These are phyloP conservation scores for Timema podura DNA, from an alignment of 2,888 invertebrate species.

Conservation along the genomic window DNA sequence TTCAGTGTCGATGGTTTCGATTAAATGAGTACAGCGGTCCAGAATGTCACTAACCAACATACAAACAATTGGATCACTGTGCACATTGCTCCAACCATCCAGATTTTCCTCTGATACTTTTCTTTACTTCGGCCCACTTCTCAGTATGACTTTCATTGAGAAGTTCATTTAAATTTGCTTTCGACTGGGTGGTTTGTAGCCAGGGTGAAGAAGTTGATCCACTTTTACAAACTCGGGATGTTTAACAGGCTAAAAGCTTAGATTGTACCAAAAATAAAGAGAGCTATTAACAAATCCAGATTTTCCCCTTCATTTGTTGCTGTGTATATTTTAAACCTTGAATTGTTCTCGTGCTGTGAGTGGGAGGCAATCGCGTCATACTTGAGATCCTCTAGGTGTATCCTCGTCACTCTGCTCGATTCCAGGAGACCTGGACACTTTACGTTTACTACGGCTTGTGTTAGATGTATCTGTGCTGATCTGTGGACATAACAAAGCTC, in stretches of 20 bases:
- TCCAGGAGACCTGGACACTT: not conserved
- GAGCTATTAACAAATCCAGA: not conserved
- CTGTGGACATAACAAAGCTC: too few relatives aligned
- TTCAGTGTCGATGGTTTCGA: too few relatives aligned
- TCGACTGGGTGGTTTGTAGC: not conserved
- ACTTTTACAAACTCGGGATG: constrained; percentile 1
- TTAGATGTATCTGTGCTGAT: too few relatives aligned
- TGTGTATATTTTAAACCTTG: not conserved
- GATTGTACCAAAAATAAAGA: not conserved
- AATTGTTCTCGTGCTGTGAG: not conserved
- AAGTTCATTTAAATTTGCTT: too few relatives aligned
- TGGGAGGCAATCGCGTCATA: not conserved
- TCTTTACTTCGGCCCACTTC: too few relatives aligned
- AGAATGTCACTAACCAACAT: too few relatives aligned
- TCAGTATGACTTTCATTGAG: too few relatives aligned
- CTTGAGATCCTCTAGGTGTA: not conserved
- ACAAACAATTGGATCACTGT: too few relatives aligned
- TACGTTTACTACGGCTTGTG: too few relatives aligned
- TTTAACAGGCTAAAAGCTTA: not conserved
- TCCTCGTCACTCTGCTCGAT: not conserved
- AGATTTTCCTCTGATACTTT: too few relatives aligned
- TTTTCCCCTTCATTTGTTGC: not conserved
- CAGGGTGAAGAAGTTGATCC: constrained; percentile 8
- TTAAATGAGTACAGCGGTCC: too few relatives aligned
- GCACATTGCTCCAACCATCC: too few relatives aligned